Conservation (phyloP, 2,113 vertebrate genomes). For the Dolichotis patagonum region DNA sequence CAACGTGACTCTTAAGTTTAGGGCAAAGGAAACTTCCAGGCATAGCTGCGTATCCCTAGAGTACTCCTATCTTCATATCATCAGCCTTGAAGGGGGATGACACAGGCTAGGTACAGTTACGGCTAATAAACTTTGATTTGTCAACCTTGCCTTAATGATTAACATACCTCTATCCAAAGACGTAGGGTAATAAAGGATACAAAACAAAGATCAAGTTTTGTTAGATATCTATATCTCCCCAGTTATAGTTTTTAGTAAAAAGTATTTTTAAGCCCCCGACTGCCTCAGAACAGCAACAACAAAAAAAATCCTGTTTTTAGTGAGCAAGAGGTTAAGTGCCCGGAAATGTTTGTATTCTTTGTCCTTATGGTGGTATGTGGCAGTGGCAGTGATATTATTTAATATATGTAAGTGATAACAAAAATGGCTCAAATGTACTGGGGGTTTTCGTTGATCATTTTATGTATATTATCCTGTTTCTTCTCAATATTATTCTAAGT, state of each 20-base stretch:
- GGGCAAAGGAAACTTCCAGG: background rate
- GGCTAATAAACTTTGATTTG: too few relatives aligned
- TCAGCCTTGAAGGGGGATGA: background rate
- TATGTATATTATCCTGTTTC: accelerated
- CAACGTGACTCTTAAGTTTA: background rate
- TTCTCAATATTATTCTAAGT: background rate
- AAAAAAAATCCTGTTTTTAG: background rate
- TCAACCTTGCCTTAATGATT: background rate
- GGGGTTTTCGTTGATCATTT: background rate
- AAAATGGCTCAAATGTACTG: too few relatives aligned
- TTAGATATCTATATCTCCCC: background rate
- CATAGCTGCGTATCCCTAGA: background rate
- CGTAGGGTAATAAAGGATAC: background rate
- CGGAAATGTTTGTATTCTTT: background rate
- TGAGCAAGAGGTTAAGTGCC: background rate
- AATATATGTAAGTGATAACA: background rate
- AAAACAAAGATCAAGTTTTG: background rate
- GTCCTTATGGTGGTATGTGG: background rate
- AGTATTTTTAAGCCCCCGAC: background rate
- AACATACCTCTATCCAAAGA: background rate
- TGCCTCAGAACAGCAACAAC: background rate
- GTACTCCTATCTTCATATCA: background rate
- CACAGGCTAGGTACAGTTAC: background rate
- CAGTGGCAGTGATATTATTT: background rate
- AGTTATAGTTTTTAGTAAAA: background rate